Conservation (phyloP, 2,797 vertebrate species). For the Melanotaenia trifasciata region DNA sequence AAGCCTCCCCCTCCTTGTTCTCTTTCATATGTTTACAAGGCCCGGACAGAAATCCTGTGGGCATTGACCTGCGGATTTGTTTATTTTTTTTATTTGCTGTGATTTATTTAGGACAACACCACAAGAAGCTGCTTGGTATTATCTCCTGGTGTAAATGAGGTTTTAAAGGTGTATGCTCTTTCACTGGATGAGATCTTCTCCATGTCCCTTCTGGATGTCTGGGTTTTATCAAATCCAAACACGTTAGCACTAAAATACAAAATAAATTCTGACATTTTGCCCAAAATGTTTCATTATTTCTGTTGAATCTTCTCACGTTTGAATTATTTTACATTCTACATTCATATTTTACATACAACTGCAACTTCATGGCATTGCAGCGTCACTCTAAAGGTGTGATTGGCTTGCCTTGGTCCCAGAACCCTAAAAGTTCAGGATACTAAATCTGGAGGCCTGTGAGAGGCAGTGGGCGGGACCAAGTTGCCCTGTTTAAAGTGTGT, state of each 20-base stretch:
- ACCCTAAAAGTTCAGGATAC: conserved; percentile 88
- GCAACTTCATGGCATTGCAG: conserved; percentile 32
- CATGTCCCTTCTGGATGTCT: conserved; percentile 3
- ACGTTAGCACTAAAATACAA: not conserved
- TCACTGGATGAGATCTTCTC: too few species aligned
- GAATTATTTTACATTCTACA: conserved; percentile 19
- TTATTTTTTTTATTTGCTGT: not conserved
- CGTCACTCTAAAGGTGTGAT: conserved; percentile 75
- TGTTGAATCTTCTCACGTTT: not conserved
- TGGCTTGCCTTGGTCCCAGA: conserved; percentile 74
- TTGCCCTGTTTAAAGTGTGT: conserved; percentile 83
- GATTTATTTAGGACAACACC: not conserved
- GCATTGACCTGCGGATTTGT: not conserved
- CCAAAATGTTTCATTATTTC: not conserved
- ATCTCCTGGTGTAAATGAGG: not conserved
- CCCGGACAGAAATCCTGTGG: conserved; percentile 16
- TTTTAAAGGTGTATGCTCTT: not conserved
- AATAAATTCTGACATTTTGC: not conserved
- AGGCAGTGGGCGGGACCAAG: conserved; percentile 79
- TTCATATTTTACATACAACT: not conserved
- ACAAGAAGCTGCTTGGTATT: not conserved
- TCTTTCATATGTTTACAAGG: conserved; percentile 28
- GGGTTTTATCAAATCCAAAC: not conserved
- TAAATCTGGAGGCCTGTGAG: conserved; percentile 83
- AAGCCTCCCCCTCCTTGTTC: not conserved